Evolutionary conservation across 2,113 vertebrate genomes (phyloP), one percentile per base, ranked within the genome.

Genomic region (Pedetes capensis): DNA sequence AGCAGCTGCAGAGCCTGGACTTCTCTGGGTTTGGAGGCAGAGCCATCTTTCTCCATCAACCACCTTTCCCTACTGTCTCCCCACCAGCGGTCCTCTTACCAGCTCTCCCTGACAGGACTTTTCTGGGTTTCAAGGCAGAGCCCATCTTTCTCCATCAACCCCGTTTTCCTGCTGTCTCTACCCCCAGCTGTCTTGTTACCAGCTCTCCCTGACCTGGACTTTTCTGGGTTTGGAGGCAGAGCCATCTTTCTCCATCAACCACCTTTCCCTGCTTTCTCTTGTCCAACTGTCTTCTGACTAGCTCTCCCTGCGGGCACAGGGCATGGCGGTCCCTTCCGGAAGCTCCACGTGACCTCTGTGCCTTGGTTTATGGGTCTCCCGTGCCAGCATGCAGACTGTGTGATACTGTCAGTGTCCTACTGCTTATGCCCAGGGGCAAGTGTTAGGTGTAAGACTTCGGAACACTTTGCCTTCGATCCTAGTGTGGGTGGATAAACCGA

Each of bases 301-400:
- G 78, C 71, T 51, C 69, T 27, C 29, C 78, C 71, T 0, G 10
- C 61, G 3, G 13, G 32, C 1, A 6, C 47, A 23, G 63, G 39
- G 55, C 1, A 5, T 2, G 16, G 53, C 0, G 2, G 55, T 6
- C 22, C 49, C 49, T 83, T 17, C 10, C 14, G 53, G 29, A 27
- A 34, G 53, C 20, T 51, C 37, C 7, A 5, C 0, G 34, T 4
- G 47, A 39, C 44, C 74, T 49, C 53, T 0, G 0, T 47, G 32
- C 59, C 39, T 25, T 6, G 1, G 11, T 1, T 34, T 18, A n/a
- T 0, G 5, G 75, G 25, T 59, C 39, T 69, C 49, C 42, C 6
- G 4, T 0, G 5, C 16, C 63, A 63, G 1, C 11, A 34, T 3
- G 16, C 53, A 12, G 86, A 88, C 32, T 51, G 13, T 20, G 34